Base-by-base conservation (phyloP, 2,113 vertebrate genomes). In the Zosterops pallidus region DNA sequence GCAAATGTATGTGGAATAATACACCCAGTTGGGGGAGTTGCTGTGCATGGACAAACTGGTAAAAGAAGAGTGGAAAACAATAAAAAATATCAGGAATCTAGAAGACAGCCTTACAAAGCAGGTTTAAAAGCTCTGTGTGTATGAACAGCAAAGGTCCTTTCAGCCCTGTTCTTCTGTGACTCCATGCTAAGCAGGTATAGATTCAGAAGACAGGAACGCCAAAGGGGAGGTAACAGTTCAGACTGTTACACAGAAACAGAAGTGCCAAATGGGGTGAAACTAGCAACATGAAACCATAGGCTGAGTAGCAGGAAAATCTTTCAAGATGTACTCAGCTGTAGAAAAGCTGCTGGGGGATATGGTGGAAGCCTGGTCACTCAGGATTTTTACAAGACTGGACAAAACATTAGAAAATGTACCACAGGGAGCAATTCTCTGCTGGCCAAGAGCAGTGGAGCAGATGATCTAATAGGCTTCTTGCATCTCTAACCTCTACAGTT, bases 341-440 rank as follows among this genome's bases (percentile, higher is more conserved):
- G 83, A 83, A 92, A 70, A 90, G 56, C 80, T 92, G 76, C 52
- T 24, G 19, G 41, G 57, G 82, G 90, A 86, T 44, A 47, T 89
- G 25, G 60, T 78, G 60, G 76, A 94, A 94, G 76, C 35, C 59
- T 86, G 90, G 90, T 89, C 94, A 94, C 85, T 96, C 80, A 70
- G 25, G 56, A 77, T 68, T 96, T 92, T 96, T 90, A 70, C 86
- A 81, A n/a, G 72, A 41, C 90, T 86, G 95, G 85, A 93, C 90
- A 92, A 95, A 96, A 92, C 64, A 81, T 92, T 88, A 75, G 90
- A 71, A 96, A 96, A 94, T 41, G 37, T 78, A 93, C 95, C 80
- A n/a, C 2, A 46, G 82, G 82, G 83, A 96, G 74, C 75, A 94
- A 83, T 95, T 86, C 84, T 93, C 74, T 1, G 0, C 78, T 89